Conservation (phyloP, 2,113 vertebrate genomes). For the Cochlearius cochlearius region DNA sequence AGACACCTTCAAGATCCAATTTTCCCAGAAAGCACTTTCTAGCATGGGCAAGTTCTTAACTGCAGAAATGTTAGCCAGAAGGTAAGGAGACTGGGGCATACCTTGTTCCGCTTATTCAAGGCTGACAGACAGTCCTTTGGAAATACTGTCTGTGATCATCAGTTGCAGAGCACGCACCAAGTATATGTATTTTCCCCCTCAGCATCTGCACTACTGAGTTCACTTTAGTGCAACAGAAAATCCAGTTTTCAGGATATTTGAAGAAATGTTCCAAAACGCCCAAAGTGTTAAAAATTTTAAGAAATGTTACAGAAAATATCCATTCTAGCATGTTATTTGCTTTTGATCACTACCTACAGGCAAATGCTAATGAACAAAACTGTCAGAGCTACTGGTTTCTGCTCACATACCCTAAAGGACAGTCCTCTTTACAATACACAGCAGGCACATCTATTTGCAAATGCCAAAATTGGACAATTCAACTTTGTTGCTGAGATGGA, state of each 20-base stretch:
- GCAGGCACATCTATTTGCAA: background rate
- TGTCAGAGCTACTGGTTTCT: background rate
- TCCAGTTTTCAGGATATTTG: background rate
- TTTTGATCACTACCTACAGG: background rate
- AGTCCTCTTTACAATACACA: background rate
- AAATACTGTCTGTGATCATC: background rate
- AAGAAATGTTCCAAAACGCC: background rate
- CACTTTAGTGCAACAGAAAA: background rate
- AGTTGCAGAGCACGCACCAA: background rate
- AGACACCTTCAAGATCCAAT: background rate
- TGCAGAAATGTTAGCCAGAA: background rate
- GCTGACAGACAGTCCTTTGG: background rate
- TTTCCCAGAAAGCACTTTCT: background rate
- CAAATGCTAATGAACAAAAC: background rate
- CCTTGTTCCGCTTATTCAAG: background rate
- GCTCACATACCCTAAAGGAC: background rate
- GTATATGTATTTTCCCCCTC: background rate
- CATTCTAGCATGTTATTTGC: background rate
- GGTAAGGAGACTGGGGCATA: background rate
- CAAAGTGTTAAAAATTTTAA: rapidly evolving
- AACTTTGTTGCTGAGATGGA: background rate
- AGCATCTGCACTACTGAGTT: background rate
- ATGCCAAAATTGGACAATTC: background rate
- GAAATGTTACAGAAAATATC: background rate
- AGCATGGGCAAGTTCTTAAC: background rate